These are phyloP conservation scores for Valencia hispanica DNA, from an alignment of 2,797 vertebrate species.

Conservation along the genomic window DNA sequence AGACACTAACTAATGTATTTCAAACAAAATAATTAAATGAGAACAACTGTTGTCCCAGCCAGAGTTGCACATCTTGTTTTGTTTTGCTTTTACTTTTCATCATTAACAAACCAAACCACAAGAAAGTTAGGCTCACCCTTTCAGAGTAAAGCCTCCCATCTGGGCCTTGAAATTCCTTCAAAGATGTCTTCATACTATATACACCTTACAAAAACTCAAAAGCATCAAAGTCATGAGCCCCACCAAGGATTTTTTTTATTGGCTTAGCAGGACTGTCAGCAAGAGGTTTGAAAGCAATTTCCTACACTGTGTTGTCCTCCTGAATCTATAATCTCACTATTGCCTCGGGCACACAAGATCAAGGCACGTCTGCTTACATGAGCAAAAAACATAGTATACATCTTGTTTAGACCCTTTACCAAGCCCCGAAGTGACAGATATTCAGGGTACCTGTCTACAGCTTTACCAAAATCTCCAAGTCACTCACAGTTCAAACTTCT, in stretches of 20 bases:
- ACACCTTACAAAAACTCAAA: background rate
- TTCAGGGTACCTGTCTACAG: conserved; percentile 33
- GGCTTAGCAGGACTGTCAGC: conserved; percentile 31
- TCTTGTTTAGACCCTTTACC: conserved; percentile 51
- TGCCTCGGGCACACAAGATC: conserved; percentile 40
- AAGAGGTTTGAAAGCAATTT: conserved; percentile 40
- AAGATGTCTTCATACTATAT: conserved; percentile 13
- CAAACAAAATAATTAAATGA: background rate
- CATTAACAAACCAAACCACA: conserved; percentile 17
- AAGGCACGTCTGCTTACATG: conserved; percentile 45
- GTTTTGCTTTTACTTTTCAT: conserved; percentile 13
- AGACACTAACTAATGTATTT: background rate
- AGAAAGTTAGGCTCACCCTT: conserved; percentile 17
- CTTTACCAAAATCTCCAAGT: conserved; percentile 39
- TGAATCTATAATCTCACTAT: conserved; percentile 26
- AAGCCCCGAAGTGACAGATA: conserved; percentile 43
- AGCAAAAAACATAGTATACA: conserved; percentile 36
- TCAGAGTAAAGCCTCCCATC: conserved; percentile 8
- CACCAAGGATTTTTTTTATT: conserved; percentile 12
- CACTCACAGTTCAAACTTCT: conserved; percentile 37
- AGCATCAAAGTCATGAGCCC: background rate
- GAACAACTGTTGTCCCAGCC: background rate
- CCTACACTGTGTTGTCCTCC: conserved; percentile 19
- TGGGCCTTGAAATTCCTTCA: background rate
- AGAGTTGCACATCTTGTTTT: background rate